phyloP scores from a whole-genome alignment of 2,113 vertebrate species.

The Clarias gariepinus region DNA sequence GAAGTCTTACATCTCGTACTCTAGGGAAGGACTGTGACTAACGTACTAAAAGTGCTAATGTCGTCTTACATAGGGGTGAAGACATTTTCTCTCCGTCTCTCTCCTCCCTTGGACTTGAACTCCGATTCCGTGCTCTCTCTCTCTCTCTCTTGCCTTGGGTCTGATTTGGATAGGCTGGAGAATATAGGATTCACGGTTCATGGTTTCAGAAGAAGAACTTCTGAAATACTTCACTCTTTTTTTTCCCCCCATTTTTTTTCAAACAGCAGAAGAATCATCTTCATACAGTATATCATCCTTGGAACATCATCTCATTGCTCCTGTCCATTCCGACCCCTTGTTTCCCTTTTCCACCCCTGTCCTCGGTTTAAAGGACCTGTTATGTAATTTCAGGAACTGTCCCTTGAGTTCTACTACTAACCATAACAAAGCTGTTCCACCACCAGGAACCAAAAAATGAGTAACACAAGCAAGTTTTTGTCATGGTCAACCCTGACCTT shows the following conservation, averaged over 20 bases:
- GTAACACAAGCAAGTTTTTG: not conserved
- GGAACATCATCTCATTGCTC: not conserved
- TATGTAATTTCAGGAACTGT: not conserved
- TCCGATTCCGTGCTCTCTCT: not conserved
- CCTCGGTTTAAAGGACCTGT: not conserved
- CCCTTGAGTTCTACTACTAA: not conserved
- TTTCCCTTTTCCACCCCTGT: not conserved
- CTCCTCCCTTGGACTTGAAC: not conserved
- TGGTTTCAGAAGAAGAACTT: not conserved
- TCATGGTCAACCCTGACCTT: not conserved
- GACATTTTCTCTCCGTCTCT: constrained; percentile 5
- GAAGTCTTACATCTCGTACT: constrained; percentile 12
- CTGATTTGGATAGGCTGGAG: not conserved
- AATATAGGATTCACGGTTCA: not conserved
- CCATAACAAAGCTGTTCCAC: not conserved
- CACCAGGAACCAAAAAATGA: not conserved
- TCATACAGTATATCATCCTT: not conserved
- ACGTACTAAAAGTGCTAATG: constrained; percentile 51
- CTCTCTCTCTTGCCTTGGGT: constrained; percentile 18
- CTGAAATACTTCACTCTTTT: not conserved
- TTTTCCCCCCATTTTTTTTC: not conserved
- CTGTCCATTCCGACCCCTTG: not conserved
- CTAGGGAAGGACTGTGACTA: constrained; percentile 33
- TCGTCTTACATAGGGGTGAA: not conserved
- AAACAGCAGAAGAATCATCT: not conserved